A percentile compares a stretch with the other conserved stretches of the same genome.
phyloP scores from a whole-genome alignment of 2,888 invertebrate species.

The Punctoribates punctum region DNA sequence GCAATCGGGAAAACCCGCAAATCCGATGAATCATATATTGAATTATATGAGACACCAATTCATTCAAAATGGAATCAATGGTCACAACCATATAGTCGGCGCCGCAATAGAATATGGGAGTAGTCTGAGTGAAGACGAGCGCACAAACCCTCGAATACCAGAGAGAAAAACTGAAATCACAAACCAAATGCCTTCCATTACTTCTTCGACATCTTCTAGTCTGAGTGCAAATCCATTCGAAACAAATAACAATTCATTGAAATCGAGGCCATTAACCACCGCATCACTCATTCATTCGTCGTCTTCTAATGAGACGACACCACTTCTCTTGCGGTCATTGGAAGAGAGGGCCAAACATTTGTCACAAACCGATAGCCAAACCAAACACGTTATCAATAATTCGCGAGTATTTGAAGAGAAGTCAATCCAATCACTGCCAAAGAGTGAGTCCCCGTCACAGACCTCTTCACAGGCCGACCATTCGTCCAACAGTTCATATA shows the following conservation, averaged over 20 bases:
- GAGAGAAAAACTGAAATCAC: background rate
- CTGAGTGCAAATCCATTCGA: conserved; percentile 28
- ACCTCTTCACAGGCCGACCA: conserved; percentile 12
- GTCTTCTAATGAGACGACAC: conserved; percentile 39
- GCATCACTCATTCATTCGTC: conserved; percentile 13
- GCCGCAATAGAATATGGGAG: conserved; percentile 24
- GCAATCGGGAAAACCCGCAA: background rate
- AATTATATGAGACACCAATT: conserved; percentile 26
- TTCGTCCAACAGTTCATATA: conserved; percentile 27
- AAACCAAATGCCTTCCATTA: background rate
- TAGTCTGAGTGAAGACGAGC: conserved; percentile 33
- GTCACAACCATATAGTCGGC: conserved; percentile 12
- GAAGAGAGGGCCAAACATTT: conserved; percentile 8
- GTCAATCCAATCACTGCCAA: conserved; percentile 30
- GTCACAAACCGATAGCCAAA: background rate
- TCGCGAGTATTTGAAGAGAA: background rate
- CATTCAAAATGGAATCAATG: conserved; percentile 6
- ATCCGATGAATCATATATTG: background rate
- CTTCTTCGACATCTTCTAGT: conserved; percentile 39
- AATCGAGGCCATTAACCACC: background rate
- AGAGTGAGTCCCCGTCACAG: conserved; percentile 29
- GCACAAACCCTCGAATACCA: conserved; percentile 25
- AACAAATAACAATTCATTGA: conserved; percentile 7
- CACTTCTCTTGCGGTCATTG: conserved; percentile 21
- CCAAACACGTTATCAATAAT: background rate